These are phyloP conservation scores for Catostomus latipinnis DNA, from an alignment of 2,797 vertebrate species.

Conservation along the genomic window DNA sequence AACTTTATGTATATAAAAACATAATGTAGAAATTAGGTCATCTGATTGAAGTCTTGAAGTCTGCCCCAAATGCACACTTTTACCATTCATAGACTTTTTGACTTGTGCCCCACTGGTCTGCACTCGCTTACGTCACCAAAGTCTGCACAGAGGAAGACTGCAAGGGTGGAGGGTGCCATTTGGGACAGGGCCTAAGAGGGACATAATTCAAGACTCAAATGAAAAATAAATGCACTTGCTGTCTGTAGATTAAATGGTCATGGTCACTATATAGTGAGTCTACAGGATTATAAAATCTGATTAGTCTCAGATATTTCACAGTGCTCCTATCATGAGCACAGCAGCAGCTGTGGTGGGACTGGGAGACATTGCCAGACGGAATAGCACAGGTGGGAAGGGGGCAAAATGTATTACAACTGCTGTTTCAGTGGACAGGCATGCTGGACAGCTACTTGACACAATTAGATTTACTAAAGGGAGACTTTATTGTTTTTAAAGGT, in stretches of 20 bases:
- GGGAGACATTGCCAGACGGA: constrained; percentile 24
- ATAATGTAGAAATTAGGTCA: too few relatives aligned
- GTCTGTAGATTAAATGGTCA: constrained; percentile 50
- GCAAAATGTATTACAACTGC: constrained; percentile 22
- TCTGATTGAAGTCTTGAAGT: too few relatives aligned
- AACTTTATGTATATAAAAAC: too few relatives aligned
- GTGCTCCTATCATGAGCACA: constrained; percentile 39
- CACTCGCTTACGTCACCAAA: too few relatives aligned
- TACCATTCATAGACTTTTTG: too few relatives aligned
- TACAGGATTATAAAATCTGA: constrained; percentile 67
- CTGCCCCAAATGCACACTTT: too few relatives aligned
- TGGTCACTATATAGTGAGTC: constrained; percentile 61
- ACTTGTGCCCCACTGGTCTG: too few relatives aligned
- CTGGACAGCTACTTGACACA: constrained; percentile 32
- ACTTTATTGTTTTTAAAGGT: constrained; percentile 62
- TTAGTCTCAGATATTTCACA: constrained; percentile 65
- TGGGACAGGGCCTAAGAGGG: constrained; percentile 6
- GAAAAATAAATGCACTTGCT: constrained; percentile 65
- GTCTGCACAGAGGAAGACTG: too few relatives aligned
- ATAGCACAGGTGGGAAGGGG: constrained; percentile 35
- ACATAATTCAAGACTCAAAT: constrained; percentile 63
- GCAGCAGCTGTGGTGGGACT: constrained; percentile 31
- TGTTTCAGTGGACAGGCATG: constrained; percentile 10
- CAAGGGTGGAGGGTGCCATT: too few relatives aligned
- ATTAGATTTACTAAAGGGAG: constrained; percentile 48